These are phyloP conservation scores for Amyelois transitella DNA, from an alignment of 1,140 invertebrate genomes.

Conservation along the genomic window DNA sequence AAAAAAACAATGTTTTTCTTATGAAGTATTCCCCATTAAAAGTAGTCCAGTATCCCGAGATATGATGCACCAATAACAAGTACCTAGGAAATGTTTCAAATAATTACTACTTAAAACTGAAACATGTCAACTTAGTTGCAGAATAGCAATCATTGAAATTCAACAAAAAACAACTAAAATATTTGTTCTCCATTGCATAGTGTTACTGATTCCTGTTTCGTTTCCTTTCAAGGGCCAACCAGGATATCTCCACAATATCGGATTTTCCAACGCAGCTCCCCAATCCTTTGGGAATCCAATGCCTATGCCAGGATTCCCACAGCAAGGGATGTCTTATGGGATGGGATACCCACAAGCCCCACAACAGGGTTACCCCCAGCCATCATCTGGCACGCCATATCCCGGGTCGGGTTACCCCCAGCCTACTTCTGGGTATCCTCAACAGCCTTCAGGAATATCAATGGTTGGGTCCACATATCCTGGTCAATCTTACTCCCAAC, in stretches of 20 bases:
- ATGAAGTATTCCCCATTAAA: too few relatives aligned
- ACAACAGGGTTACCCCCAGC: constrained; percentile 30
- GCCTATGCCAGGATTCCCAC: constrained; percentile 62
- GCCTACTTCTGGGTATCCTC: constrained; percentile 15
- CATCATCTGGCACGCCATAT: not conserved
- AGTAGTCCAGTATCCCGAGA: too few relatives aligned
- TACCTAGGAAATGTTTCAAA: too few relatives aligned
- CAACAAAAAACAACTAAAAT: not conserved
- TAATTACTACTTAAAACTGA: too few relatives aligned
- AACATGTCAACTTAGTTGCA: too few relatives aligned
- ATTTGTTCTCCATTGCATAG: constrained; percentile 21
- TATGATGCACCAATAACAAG: too few relatives aligned
- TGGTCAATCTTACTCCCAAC: constrained; percentile 7
- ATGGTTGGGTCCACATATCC: constrained; percentile 20
- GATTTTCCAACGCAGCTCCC: constrained; percentile 65
- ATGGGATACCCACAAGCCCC: constrained; percentile 49
- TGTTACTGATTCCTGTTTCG: constrained; percentile 39
- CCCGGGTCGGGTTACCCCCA: constrained; percentile 16
- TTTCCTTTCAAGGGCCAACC: constrained; percentile 71
- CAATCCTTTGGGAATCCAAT: constrained; percentile 70
- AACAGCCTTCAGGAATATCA: constrained; percentile 18
- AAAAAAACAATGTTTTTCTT: too few relatives aligned
- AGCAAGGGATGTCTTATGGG: constrained; percentile 10
- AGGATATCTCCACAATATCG: constrained; percentile 65
- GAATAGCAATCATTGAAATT: too few relatives aligned